Base-by-base conservation (phyloP, 2,113 vertebrate genomes). In the Riparia riparia region DNA sequence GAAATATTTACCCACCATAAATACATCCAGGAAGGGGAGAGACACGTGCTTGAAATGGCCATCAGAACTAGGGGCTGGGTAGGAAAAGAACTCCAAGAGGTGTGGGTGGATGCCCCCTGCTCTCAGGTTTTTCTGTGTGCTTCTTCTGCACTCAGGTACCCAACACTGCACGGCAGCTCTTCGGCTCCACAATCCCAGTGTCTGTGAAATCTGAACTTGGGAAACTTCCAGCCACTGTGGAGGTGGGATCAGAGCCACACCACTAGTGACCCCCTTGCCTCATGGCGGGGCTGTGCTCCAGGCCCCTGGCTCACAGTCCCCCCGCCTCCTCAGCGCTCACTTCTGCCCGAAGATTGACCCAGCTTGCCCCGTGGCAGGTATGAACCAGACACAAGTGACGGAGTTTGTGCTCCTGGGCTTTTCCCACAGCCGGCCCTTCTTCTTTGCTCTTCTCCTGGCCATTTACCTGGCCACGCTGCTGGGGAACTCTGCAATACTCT, bases 371-470 rank as follows among this genome's bases (percentile, higher is more conserved):
- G 49, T 25, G 68, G 86, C 44, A 37, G 39, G 17, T 3, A 63
- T 7, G 16, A 97, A 97, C 25, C 60, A 84, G 57, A 96, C 94
- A 5, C 37, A 25, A 1, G 45, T 82, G 57, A 69, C 4, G 0
- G 91, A 96, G 49, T 95, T 96, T 22, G 8, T 28, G 45, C 92
- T 95, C 50, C 78, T 92, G 41, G 21, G 77, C 26, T 95, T 97
- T 68, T 37, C 45, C 6, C 29, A 9, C 0, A 14, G 54, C 45
- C 73, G 4, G 14, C 8, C 73, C 34, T 65, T 85, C 72, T 17
- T 96, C 39, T 95, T 95, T 39, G 10, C 60, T 51, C 63, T 92
- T 12, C 82, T 96, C 45, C 61, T 96, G 37, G 37, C 22, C 31
- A 8, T 94, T 47, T 95, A 96, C 58, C 16, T 95, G 31, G 26